Conservation (phyloP, 2,113 vertebrate species). For the Himantopus leucocephalus region DNA sequence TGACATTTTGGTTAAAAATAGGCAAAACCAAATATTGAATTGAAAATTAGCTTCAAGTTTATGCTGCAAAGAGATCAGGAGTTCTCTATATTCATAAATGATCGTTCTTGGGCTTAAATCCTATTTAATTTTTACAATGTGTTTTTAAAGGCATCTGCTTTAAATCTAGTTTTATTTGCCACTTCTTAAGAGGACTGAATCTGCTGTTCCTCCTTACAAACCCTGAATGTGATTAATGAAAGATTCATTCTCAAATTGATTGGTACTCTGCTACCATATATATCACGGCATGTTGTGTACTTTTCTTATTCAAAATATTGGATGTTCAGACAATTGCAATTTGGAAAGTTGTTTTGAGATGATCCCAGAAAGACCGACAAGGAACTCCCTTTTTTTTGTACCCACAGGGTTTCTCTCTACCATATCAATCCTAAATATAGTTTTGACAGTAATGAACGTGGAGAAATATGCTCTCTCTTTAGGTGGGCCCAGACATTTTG, state of each 20-base stretch:
- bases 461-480: neutral
- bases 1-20: constrained; percentile 67
- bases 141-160: neutral
- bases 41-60: constrained; percentile 44
- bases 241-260: neutral
- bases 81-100: neutral
- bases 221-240: neutral
- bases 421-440: neutral
- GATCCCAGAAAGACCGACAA: neutral
- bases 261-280: neutral
- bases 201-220: neutral
- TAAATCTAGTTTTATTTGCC: neutral
- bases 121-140: neutral
- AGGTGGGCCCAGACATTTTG: neutral
- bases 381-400: neutral
- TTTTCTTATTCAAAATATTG: neutral
- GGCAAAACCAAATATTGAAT: constrained; percentile 22
- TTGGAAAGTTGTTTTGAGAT: neutral
- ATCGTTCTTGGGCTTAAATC: neutral
- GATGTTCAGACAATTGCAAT: neutral
- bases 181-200: neutral
- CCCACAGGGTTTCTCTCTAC: neutral
- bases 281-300: neutral
- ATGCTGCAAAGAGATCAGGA: neutral
- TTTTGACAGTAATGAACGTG: neutral